These are phyloP conservation scores for Phyllotreta cruciferae DNA, from an alignment of 2,888 invertebrate species.

Conservation along the genomic window DNA sequence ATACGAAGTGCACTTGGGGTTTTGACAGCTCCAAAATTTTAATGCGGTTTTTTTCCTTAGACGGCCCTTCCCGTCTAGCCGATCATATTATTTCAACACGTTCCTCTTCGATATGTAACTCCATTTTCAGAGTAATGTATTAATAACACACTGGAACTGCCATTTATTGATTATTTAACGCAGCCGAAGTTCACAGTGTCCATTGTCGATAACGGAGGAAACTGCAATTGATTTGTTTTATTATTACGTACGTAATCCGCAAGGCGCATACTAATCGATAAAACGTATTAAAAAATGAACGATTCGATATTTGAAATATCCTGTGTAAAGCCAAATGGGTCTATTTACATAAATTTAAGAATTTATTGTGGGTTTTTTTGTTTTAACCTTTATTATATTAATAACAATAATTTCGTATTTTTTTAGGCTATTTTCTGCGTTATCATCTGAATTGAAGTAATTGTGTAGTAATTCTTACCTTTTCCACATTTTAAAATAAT, in stretches of 20 bases:
- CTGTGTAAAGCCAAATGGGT: too few species aligned
- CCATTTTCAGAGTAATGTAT: slow-evolving; percentile 44
- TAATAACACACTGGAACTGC: slow-evolving; percentile 43
- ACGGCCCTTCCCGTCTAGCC: slow-evolving; percentile 13
- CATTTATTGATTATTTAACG: slow-evolving; percentile 45
- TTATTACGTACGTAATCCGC: slow-evolving; percentile 34
- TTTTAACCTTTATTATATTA: too few species aligned
- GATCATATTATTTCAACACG: slow-evolving; percentile 33
- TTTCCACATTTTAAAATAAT: not conserved
- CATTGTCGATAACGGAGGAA: slow-evolving; percentile 43
- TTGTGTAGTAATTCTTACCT: slow-evolving; percentile 16
- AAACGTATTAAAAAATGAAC: slow-evolving; percentile 27
- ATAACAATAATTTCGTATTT: too few species aligned
- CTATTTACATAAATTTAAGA: too few species aligned
- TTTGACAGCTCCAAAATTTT: slow-evolving; percentile 56
- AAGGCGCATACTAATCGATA: slow-evolving; percentile 40
- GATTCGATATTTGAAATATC: slow-evolving; percentile 6
- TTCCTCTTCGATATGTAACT: slow-evolving; percentile 36
- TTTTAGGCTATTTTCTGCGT: not conserved
- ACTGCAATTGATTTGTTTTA: slow-evolving; percentile 39
- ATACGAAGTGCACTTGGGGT: slow-evolving; percentile 58
- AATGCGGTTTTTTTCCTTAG: slow-evolving; percentile 22
- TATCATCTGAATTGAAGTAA: not conserved
- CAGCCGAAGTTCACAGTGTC: slow-evolving; percentile 35
- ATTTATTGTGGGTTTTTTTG: too few species aligned